Conservation (phyloP, 53 echinoderm and acorn worm species). For the Mesocentrotus franciscanus region DNA sequence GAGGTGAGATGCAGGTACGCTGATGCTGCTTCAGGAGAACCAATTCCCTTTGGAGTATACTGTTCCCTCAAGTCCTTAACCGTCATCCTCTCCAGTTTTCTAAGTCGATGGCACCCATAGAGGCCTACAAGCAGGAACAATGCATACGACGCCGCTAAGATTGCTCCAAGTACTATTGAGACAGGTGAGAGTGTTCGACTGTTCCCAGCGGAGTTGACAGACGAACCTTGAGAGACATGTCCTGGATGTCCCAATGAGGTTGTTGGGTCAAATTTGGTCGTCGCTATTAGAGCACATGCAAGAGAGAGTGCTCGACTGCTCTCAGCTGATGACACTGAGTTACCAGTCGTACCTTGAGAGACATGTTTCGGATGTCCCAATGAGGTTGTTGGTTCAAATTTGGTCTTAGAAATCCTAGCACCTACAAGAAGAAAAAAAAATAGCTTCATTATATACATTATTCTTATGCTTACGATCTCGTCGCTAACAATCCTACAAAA, state of each 20-base stretch:
- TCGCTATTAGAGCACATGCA: not conserved
- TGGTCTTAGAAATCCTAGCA: not conserved
- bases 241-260: no score
- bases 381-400: no score
- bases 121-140: not conserved
- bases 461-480: no score
- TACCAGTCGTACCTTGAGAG: not conserved
- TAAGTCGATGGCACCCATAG: not conserved
- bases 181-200: not conserved
- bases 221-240: not conserved
- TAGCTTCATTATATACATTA: no score
- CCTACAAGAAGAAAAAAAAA: not conserved
- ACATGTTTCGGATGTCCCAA: no score
- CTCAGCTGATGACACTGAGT: not conserved
- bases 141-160: not conserved
- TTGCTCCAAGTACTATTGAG: not conserved
- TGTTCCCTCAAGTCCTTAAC: not conserved
- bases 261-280: no score
- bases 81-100: not conserved
- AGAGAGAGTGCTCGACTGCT: not conserved
- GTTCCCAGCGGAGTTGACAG: not conserved
- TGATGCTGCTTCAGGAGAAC: not conserved
- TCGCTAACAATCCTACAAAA: no score
- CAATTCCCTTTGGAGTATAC: not conserved
- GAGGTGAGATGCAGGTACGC: not conserved